Base-by-base conservation (phyloP, 37 sponge, comb jelly and placozoan genomes). In the Mnemiopsis leidyi region DNA sequence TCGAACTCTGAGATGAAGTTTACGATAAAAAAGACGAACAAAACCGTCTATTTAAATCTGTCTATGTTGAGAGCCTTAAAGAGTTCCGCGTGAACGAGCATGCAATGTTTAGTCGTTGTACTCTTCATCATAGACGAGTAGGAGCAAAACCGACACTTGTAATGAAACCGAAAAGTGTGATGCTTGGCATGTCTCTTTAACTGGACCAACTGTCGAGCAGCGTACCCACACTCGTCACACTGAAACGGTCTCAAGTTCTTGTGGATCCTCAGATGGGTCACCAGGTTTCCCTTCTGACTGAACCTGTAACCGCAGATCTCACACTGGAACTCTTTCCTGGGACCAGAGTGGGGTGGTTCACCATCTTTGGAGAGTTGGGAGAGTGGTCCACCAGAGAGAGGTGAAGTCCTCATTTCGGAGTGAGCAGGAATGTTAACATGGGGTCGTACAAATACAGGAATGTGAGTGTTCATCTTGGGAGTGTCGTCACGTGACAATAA, bases 141-240 rank as follows among this genome's bases (percentile, higher is more conserved):
- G 21, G 73, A 23, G n/a, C 73, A 71, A 28, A 71, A 71, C 30
- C 30, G 2, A 18, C 73, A 71, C 73, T 71, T 71, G 75, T 23
- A 29, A 13, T 71, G 75, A 71, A n/a, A 71, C 75, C 75, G 75
- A 82, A 36, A 82, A 37, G 82, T 23, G 3, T 30, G 82, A 23
- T 82, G 21, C 82, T 82, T 36, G 29, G 29, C 29, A 82, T 82
- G 82, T 82, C 38, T 31, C 37, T 82, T 82, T 23, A 82, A 7
- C 82, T 82, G 82, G 7, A 34, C 38, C 38, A 82, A 9, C 82
- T 82, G 82, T 37, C 36, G 2, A 13, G 82, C 35, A 0, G 37
- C 38, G 23, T 35, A 82, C 1, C 38, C 29, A 37, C 82, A 82
- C 3, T 82, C 36, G 9, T 37, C 37, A 82, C 82, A 82, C 82